Base-by-base conservation (phyloP, 2,888 invertebrate genomes). In the Tenthredo mesomela region DNA sequence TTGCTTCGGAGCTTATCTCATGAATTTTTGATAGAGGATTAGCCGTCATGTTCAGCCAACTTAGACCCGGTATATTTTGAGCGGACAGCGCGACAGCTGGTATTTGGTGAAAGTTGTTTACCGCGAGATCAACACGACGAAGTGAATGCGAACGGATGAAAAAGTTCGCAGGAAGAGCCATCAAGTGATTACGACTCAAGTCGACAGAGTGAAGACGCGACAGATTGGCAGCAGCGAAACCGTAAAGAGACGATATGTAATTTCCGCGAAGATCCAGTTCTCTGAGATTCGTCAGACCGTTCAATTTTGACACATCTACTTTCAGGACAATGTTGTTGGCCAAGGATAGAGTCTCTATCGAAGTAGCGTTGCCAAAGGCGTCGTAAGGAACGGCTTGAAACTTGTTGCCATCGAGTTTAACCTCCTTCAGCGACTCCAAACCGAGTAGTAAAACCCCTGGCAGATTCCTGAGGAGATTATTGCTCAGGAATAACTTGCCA, bases 141-240 rank as follows among this genome's bases (percentile, higher is more conserved):
- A 97, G 92, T 71, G 96, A 95, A 86, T 95, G 94, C 10, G 97
- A 96, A 91, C 96, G 95, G 88, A 96, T 95, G 87, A 98, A 96
- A 93, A 98, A 97, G 93, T 97, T 97, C 33, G 96, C 96, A 47
- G 97, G 97, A 87, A 98, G 94, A 85, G 96, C 96, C 47, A 96
- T 95, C 87, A 98, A 92, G 88, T 95, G 94, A 92, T 98, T 98
- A 84, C 95, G 95, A 89, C 96, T 97, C 84, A 98, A 94, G 93
- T 97, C 97, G 85, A 97, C 95, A 12, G 95, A 95, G 50, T 96
- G 94, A 73, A 98, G 93, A 89, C 96, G 96, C 37, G 96, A 96
- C 82, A 97, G 94, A 88, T 96, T 96, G 0, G 96, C 96, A 0
- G 96, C 95, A 87, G 96, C 96, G 90, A 97, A 97, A 18, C 97